Conservation (phyloP, 2,113 vertebrate genomes). For the Chaenocephalus aceratus region DNA sequence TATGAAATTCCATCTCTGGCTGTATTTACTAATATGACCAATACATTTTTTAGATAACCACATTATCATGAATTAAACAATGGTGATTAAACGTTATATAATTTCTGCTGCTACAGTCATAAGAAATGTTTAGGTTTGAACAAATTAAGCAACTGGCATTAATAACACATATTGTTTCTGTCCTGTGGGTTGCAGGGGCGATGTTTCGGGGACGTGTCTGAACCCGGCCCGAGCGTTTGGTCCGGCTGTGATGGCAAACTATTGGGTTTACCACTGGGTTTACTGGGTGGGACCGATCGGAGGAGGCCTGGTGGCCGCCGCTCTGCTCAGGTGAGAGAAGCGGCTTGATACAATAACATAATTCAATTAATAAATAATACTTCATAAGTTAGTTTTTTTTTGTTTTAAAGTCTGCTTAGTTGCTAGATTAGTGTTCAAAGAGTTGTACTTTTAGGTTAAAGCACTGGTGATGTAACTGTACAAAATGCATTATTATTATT, state of each 20-base stretch:
- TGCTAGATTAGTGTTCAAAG: too few species aligned
- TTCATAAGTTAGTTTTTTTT: too few species aligned
- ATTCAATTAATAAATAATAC: neutral
- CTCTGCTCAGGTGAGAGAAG: conserved; percentile 62
- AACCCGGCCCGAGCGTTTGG: conserved; percentile 85
- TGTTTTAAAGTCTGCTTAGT: too few species aligned
- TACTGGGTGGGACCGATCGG: conserved; percentile 84
- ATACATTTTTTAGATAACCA: neutral
- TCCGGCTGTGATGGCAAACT: conserved; percentile 80
- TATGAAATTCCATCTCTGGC: neutral
- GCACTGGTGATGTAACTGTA: too few species aligned
- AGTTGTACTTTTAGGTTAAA: too few species aligned
- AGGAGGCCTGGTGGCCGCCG: conserved; percentile 77
- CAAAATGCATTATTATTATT: too few species aligned
- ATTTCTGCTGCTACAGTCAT: too few species aligned
- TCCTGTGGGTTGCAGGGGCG: conserved; percentile 66
- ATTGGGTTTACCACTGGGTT: conserved; percentile 87
- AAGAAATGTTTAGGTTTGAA: neutral
- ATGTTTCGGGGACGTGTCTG: conserved; percentile 84
- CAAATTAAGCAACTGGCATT: neutral
- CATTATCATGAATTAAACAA: neutral
- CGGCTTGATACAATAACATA: neutral
- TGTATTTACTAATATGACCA: neutral
- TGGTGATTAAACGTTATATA: too few species aligned
- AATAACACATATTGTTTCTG: too few species aligned